Evolutionary conservation across 2,113 vertebrate genomes (phyloP), one percentile per base, ranked within the genome.

Genomic region (Bufo gargarizans): DNA sequence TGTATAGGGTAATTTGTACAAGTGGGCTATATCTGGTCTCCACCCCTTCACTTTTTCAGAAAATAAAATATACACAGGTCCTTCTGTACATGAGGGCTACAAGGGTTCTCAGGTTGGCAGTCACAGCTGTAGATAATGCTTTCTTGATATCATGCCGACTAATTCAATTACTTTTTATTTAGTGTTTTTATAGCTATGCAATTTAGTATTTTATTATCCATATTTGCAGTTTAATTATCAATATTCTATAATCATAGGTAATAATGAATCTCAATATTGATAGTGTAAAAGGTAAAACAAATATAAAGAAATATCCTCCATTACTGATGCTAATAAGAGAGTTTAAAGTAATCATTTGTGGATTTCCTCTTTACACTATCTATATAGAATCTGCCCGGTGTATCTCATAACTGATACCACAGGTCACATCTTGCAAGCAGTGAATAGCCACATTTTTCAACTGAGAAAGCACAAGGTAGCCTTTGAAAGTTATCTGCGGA

Each of bases 401-500:
- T 50, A 76, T 76, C 45, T 20, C 12, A 69, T 83, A 83, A 22
- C 82, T 71, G 47, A 33, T 55, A 33, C 22, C 45, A 56, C 80
- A 88, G 81, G 87, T 88, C 71, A 63, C 71, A 84, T 80, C 86
- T 80, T 87, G 86, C 86, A 87, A 19, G 43, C 9, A 33, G 45
- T 77, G 69, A 88, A 82, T 77, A 88, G 81, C 67, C 77, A 76
- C 80, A 76, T 88, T 83, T 82, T 88, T 77, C 61, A 84, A 78
- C 76, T 55, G 61, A 69, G 58, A 55, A 89, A 76, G 81, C 72
- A 83, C 59, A 84, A 74, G 50, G 59, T 89, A 77, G 43, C 58
- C 87, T 89, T 89, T 89, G 82, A 89, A 89, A 89, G 74, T 47
- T 89, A 90, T 91, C 3, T 89, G 22, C 90, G 90, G 89, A 90